Evolutionary conservation across 2,888 invertebrate species (phyloP), one percentile per base, ranked within the genome.

Genomic region (Leucophora obtusa): DNA sequence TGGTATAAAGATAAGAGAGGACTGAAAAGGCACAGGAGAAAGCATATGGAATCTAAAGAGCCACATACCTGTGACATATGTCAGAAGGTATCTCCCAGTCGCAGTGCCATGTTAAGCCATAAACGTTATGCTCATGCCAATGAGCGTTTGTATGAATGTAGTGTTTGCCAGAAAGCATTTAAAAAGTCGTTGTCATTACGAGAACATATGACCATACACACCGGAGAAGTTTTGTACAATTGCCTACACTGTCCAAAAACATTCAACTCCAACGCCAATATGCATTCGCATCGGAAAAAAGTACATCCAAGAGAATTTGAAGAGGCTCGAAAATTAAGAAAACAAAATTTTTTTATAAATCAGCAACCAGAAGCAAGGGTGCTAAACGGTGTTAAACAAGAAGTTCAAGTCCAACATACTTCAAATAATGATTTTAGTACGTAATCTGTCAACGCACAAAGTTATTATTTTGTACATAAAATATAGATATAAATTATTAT

Each of bases 191-290:
- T 65, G 35, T 73, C 72, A 50, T 35, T 73, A 18, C 58, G 63
- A 51, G 90, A 90, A 79, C 90, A 90, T 77, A 89, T 90, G 87
- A 87, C 90, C 11, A 87, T 86, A 11, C 90, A 90, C 47, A 90
- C 90, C 0, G 87, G 87, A n/a, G 89, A 89, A 72, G 87, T 88
- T 50, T 82, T 90, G 2, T 90, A 90, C 80, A 89, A 86, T 54
- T 90, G 90, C 63, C 88, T 87, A 0, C 87, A 89, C 71, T 90
- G 90, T 69, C 85, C 89, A 2, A 88, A 88, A 83, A 90, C 89
- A 3, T 90, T 90, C 76, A 90, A 90, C 72, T 90, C 90, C 5
- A 89, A 88, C 84, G 90, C 89, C 2, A 90, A 90, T 75, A 88
- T 89, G 87, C 89, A 90, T 80, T 87, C 89, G 0, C 90, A 90